Evolutionary conservation across 2,113 vertebrate species (phyloP), one percentile per base, ranked within the genome.

Genomic region (Callaeas wilsoni): DNA sequence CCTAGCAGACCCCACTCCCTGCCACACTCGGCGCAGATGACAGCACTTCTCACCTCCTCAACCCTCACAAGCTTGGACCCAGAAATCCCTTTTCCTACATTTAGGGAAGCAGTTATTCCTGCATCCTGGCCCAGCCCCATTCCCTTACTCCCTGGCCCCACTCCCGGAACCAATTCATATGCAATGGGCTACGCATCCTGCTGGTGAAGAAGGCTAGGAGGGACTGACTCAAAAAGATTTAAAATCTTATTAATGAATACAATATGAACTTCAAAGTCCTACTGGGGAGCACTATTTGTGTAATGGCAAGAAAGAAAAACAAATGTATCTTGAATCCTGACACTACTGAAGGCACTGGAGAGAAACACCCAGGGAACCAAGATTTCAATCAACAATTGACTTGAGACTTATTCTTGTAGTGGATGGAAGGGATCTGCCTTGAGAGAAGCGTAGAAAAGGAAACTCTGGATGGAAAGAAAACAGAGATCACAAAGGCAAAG

Each of bases 191-290:
- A 75, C 60, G 2, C 71, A 78, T 96, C 80, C 80, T 94, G 76
- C 94, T 92, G 77, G 83, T 93, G 64, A 68, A 95, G 90, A 89
- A 94, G 64, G 73, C 53, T 96, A 89, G 53, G 80, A 96, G 77
- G 65, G 53, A 80, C 59, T 65, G 73, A 69, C 88, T 96, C 76
- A 76, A 88, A 92, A 93, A 95, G 56, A 95, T 92, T 84, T 90
- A 17, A 92, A 90, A 84, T 93, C 86, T 84, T 95, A 97, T 96
- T 96, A 96, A 97, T 89, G 44, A 96, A 92, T 90, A 96, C 94
- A 96, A 81, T 85, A 92, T 52, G 19, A 86, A 88, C 90, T 94
- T 96, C 94, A 96, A 96, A 97, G 91, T 96, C 79, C 84, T 95
- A 57, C 91, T 95, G 87, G 81, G 77, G 42, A 95, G 81, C 69